phyloP scores from a whole-genome alignment of 2,113 vertebrate species.

The Hemicordylus capensis region DNA sequence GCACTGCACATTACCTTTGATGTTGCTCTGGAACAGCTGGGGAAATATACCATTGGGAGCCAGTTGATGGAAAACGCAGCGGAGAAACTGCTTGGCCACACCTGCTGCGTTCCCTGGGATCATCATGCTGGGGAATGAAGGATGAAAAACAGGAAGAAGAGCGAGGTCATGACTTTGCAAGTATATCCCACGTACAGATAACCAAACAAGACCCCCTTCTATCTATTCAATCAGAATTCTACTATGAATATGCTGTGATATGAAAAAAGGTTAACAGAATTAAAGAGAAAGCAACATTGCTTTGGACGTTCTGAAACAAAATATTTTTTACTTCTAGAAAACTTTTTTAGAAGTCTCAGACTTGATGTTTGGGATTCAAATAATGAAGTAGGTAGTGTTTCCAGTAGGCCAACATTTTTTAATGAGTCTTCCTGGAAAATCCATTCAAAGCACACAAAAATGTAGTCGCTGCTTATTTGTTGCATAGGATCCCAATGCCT shows the following conservation, averaged over 20 bases:
- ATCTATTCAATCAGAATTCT: not conserved
- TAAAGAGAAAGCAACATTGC: not conserved
- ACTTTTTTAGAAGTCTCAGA: not conserved
- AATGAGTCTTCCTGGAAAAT: not conserved
- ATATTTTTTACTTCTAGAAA: too few relatives aligned
- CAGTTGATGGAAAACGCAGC: constrained; percentile 95
- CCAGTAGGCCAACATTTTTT: too few relatives aligned
- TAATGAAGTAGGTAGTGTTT: not conserved
- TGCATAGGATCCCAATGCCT: not conserved
- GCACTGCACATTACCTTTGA: constrained; percentile 85
- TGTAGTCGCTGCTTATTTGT: not conserved
- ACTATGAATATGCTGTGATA: not conserved
- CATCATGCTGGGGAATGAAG: constrained; percentile 84
- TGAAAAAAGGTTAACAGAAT: not conserved
- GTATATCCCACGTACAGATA: constrained; percentile 4
- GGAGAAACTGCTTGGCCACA: constrained; percentile 98
- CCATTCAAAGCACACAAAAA: not conserved
- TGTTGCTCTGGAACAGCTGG: constrained; percentile 97
- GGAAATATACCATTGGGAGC: constrained; percentile 97
- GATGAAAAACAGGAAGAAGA: constrained; percentile 1
- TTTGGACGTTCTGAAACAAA: not conserved
- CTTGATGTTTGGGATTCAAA: not conserved
- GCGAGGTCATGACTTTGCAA: not conserved
- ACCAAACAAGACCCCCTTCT: not conserved
- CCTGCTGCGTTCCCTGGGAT: constrained; percentile 97